Base-by-base conservation (phyloP, 2,113 vertebrate genomes). In the Polypterus bichir region DNA sequence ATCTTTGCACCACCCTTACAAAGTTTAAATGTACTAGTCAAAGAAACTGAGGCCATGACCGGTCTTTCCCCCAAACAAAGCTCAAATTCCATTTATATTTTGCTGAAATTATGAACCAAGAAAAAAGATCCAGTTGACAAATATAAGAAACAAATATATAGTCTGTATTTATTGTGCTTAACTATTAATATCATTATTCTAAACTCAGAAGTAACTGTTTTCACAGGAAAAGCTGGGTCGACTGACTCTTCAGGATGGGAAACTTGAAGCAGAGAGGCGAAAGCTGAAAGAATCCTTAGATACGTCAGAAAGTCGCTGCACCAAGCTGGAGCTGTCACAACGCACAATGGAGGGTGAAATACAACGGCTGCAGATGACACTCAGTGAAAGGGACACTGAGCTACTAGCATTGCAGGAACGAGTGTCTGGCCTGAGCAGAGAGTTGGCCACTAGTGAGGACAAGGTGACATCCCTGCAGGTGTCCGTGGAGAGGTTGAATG, bases 401-500 rank as follows among this genome's bases (percentile, higher is more conserved):
- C 70, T 71, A 2, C 68, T 64, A 3, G 60, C 73, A 0, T 66
- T 86, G 54, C 79, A 82, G 64, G 83, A 85, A 45, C 80, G 81
- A 49, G 69, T 80, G 52, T 69, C 68, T 1, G 71, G 73, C 48
- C 71, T 82, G 8, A 71, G 77, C 66, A 77, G 67, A 65, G 82
- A 79, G 59, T 74, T 91, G 62, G 66, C 72, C 3, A 81, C 81
- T n/a, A 84, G 76, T 4, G 83, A 90, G 61, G 79, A 81, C 69
- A 72, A 60, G 49, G 69, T 71, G 2, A 70, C 72, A 0, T 62
- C 67, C 0, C 72, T 88, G 55, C 78, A 69, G 69, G 70, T 77
- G 51, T 73, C 64, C 6, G 66, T 83, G 54, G 81, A 89, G 62
- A 74, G 68, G 53, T 64, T 83, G 69, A 64, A 67, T 4, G 62